Conservation (phyloP, 2,113 vertebrate species). For the Tupaia tana region DNA sequence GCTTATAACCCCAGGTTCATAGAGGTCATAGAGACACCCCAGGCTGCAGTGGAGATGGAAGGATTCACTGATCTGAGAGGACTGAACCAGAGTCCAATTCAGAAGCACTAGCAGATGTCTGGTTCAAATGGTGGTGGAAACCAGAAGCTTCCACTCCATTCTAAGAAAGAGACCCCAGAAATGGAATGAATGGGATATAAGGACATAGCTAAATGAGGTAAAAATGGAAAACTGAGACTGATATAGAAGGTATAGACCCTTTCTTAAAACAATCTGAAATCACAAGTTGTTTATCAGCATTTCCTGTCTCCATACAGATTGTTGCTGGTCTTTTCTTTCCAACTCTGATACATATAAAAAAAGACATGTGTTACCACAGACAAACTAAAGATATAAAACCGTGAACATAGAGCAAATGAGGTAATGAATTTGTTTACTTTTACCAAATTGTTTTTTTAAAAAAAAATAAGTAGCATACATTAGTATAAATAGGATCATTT, state of each 20-base stretch:
- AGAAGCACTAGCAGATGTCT: neutral
- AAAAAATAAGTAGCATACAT: neutral
- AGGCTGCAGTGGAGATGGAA: neutral
- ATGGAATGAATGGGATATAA: neutral
- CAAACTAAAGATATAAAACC: neutral
- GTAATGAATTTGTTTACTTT: conserved; percentile 10
- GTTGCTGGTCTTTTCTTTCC: neutral
- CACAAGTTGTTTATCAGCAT: neutral
- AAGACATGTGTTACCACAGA: neutral
- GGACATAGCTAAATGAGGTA: neutral
- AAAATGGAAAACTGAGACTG: neutral
- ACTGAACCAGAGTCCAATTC: neutral
- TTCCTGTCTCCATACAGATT: neutral
- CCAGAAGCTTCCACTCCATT: neutral
- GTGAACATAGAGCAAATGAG: neutral
- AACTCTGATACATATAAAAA: neutral
- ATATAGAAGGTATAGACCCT: neutral
- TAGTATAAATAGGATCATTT: conserved; percentile 3
- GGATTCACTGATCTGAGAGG: neutral
- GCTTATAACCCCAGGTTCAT: neutral
- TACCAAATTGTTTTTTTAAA: neutral
- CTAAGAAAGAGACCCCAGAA: neutral
- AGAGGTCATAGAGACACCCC: neutral
- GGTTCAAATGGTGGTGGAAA: neutral
- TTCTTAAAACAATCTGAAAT: conserved; percentile 2